A percentile compares a stretch with the other conserved stretches of the same genome.
Conservation (phyloP, 2,797 vertebrate species). For the Lemur catta region DNA sequence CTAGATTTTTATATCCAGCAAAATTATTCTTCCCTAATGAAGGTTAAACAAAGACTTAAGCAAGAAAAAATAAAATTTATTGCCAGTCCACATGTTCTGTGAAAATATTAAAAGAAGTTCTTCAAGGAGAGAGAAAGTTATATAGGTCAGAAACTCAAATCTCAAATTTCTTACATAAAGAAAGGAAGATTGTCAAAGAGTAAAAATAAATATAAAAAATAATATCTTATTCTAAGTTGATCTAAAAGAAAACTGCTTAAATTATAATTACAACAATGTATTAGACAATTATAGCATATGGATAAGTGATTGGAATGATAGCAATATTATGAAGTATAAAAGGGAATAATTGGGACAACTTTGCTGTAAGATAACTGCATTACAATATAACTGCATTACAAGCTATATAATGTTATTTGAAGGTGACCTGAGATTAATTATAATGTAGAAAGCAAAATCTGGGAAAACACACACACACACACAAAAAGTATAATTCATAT, state of each 20-base stretch:
- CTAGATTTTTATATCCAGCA: background rate
- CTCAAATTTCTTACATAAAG: background rate
- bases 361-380: background rate
- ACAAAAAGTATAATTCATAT: background rate
- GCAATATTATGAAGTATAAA: rapidly evolving
- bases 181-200: background rate
- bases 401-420: no score
- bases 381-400: background rate
- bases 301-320: background rate
- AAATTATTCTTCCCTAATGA: background rate
- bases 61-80: background rate
- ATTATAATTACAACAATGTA: background rate
- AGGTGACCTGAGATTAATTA: background rate
- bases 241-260: background rate
- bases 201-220: background rate
- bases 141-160: background rate
- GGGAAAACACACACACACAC: background rate
- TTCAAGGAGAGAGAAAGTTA: background rate
- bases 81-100: background rate
- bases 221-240: background rate
- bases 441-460: background rate
- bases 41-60: background rate
- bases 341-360: background rate
- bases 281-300: background rate
- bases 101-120: background rate